Base-by-base conservation (phyloP, 1,140 invertebrate species). In the Drosophila pseudoananassae region DNA sequence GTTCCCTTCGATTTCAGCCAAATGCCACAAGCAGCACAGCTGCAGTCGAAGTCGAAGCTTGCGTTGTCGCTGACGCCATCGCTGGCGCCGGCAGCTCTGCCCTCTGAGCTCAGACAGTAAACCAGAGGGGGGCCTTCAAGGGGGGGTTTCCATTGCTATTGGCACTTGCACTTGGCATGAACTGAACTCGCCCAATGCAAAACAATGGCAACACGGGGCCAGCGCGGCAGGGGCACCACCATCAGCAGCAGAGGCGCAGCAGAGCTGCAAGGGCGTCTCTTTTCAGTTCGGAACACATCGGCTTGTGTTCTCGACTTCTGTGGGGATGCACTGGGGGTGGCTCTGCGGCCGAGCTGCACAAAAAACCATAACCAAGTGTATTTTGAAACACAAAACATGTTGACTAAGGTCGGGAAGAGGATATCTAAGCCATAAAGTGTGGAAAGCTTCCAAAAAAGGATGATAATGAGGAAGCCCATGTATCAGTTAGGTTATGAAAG, bases 121-220 rank as follows among this genome's bases (percentile, higher is more conserved):
- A 76, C 82, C 78, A 68, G 74, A 27, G 54, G 49, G 57, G 54
- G 31, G 31, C 9, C 6, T 27, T 47, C 27, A 40, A 27, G 20
- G 50, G 4, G 15, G 70, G 40, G 25, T 25, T 50, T 50, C 57
- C 65, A 69, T 51, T 70, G 78, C 61, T 76, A 63, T 61, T 85
- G 76, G 64, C 81, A 87, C 82, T 85, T 85, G 81, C 81, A 85
- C 81, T 85, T 85, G 82, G 82, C 82, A 82, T 78, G 55, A 61
- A 58, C 81, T 84, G 76, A 81, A 82, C 79, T 80, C 70, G 71
- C 75, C 75, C 75, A 61, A 23, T 50, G 49, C 61, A 50, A 61
- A 71, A 76, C 75, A 83, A 82, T 60, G 69, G 58, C 57, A 78
- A 89, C 55, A 70, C 0, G 70, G 36, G 63, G 36, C 17, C 25